These are phyloP conservation scores for Nephrotoma flavescens DNA, from an alignment of 2,888 invertebrate species.

Conservation along the genomic window DNA sequence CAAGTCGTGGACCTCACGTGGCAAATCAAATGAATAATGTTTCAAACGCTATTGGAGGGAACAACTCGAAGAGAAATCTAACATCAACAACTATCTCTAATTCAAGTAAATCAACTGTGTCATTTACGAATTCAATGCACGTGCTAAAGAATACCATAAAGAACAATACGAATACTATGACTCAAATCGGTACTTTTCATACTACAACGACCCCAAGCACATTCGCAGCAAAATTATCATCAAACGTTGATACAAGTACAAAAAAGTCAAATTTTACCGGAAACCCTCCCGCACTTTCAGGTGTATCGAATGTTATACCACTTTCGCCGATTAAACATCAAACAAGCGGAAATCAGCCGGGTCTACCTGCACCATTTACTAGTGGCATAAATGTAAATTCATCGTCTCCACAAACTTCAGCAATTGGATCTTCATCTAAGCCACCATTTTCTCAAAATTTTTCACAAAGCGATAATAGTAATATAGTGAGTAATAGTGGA, in stretches of 20 bases:
- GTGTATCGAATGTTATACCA: slow-evolving; percentile 2
- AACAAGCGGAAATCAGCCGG: slow-evolving; percentile 8
- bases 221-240: slow-evolving; percentile 36
- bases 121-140: slow-evolving; percentile 39
- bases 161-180: slow-evolving; percentile 22
- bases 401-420: slow-evolving; percentile 7
- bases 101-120: slow-evolving; percentile 39
- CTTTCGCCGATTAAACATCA: slow-evolving; percentile 10
- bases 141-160: slow-evolving; percentile 29
- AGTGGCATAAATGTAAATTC: slow-evolving; percentile 9
- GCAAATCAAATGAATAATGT: slow-evolving; percentile 8
- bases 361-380: slow-evolving; percentile 12
- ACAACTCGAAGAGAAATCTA: slow-evolving; percentile 20
- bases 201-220: slow-evolving; percentile 19
- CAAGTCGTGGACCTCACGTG: background rate
- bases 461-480: slow-evolving; percentile 1
- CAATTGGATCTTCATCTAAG: slow-evolving; percentile 19
- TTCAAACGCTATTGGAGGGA: slow-evolving; percentile 14
- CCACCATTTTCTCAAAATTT: background rate
- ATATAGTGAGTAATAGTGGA: slow-evolving; percentile 6
- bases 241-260: slow-evolving; percentile 24
- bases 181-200: slow-evolving; percentile 17
- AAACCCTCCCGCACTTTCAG: background rate
- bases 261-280: slow-evolving; percentile 7
- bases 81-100: slow-evolving; percentile 1